Evolutionary conservation across 2,797 vertebrate genomes (phyloP), one percentile per base, ranked within the genome.

Genomic region (Xenops minutus): DNA sequence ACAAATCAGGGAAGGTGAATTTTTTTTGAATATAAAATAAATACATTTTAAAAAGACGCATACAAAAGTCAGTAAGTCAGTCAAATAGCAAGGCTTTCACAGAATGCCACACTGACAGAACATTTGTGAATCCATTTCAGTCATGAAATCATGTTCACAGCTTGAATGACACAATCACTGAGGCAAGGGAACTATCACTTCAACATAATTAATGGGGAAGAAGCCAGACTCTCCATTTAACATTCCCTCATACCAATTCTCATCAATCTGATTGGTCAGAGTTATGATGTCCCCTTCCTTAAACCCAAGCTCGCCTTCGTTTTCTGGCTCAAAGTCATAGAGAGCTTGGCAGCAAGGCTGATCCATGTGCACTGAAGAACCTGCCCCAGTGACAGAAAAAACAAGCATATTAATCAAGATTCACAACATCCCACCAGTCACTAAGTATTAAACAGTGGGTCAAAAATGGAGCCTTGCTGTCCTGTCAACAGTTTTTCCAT

Each of bases 191-290:
- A 99, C 98, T 6, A 99, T 97, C 88, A 99, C 98, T 69, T 99
- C 98, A 68, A 99, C 99, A n/a, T 99, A 99, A 97, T 98, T 99
- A 97, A 99, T 99, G 92, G 99, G 99, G 97, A 99, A 99, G 97
- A 99, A 99, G 88, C 99, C 99, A 1, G 99, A 99, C 78, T 99
- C 98, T 32, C 99, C 99, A 1, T 97, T 97, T 72, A 99, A 98
- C 98, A 99, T 99, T 85, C 99, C 99, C 96, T 99, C 99, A 12
- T 99, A 99, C 99, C 99, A 99, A 98, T 99, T 99, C 94, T 99
- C 99, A 48, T 99, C 99, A 41, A 99, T 99, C 96, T 99, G 99
- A 97, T 99, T 99, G 97, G 99, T 99, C 96, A 99, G 97, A 85
- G 98, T 99, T 97, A 99, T 99, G 98, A 99, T 87, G 98, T 99